These are phyloP conservation scores for Chiroxiphia lanceolata DNA, from an alignment of 2,797 vertebrate genomes.

Conservation along the genomic window DNA sequence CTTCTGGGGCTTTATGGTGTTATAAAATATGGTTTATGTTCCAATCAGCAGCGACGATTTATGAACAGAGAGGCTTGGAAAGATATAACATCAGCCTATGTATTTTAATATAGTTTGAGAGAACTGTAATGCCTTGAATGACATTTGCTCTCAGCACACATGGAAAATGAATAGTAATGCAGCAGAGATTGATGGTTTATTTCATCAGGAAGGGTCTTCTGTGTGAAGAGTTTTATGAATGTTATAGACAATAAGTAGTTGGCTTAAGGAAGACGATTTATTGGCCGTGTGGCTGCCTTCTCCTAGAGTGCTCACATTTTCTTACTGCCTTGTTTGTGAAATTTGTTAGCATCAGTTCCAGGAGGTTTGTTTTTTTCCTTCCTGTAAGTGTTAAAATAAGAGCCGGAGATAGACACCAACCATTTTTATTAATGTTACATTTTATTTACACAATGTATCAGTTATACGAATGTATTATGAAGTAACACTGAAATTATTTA, in stretches of 20 bases:
- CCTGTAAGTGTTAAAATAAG: not conserved
- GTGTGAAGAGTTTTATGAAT: conserved; percentile 59
- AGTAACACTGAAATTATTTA: conserved; percentile 20
- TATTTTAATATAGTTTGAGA: conserved; percentile 72
- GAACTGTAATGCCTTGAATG: conserved; percentile 63
- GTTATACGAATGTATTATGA: conserved; percentile 26
- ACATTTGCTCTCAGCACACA: conserved; percentile 65
- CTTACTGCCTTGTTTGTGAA: conserved; percentile 12
- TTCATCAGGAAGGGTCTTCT: conserved; percentile 60
- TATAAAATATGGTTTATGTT: conserved; percentile 73
- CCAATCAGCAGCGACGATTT: conserved; percentile 71
- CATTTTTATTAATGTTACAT: conserved; percentile 37
- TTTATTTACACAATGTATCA: conserved; percentile 53
- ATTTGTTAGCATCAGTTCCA: conserved; percentile 24
- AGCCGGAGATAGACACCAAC: not conserved
- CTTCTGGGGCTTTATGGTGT: conserved; percentile 69
- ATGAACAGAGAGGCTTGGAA: conserved; percentile 58
- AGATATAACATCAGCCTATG: conserved; percentile 63
- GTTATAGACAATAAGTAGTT: conserved; percentile 65
- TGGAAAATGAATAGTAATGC: conserved; percentile 71
- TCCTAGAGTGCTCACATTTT: not conserved
- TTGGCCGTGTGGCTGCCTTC: not conserved
- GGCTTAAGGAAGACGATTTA: conserved; percentile 64
- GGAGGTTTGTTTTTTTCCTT: not conserved
- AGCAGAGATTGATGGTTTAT: conserved; percentile 57